Base-by-base conservation (phyloP, 1,140 invertebrate species). In the Drosophila murphyi region DNA sequence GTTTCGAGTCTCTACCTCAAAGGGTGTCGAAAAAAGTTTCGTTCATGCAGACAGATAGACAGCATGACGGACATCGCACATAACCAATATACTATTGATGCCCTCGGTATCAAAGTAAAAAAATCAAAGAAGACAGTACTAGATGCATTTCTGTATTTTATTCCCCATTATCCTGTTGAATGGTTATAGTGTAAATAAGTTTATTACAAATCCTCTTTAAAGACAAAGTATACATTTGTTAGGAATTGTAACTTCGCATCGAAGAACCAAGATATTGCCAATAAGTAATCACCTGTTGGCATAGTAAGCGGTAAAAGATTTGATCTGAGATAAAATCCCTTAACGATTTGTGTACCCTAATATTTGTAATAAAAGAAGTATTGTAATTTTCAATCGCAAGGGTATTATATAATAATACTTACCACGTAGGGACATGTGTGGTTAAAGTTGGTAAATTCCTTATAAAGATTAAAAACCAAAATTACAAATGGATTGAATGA, bases 231-330 rank as follows among this genome's bases (percentile, higher is more conserved):
- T 0, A 59, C 4, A 34, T 77, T 69, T 4, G 63, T 69, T 12
- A 50, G 31, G n/a, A 77, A 69, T 6, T 59, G 57, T 2, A 12
- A 34, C 12, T 47, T 63, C 34, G 62, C 54, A 45, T 73, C 41
- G n/a, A 73, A 56, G 0, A 29, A 10, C 56, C 63, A 77, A 5
- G n/a, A 43, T 0, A 77, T 0, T 0, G 47, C 0, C 5, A 77
- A 12, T 1, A 73, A n/a, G 50, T 79, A 79, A 43, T 77, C 63
- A 0, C 69, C 74, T 31, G 74, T 57, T 3, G 74, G 74, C 0
- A 79, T 1, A 1, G 50, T 3, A 5, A 63, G 45, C 2, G 10
- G 37, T 4, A 79, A 7, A 7, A 7, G 4, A 1, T 55, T 59
- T 2, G 0, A 39, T 10, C 6, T 20, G 0, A 55, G 43, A 43